Percentiles rank a stretch among this genome's conserved stretches.
Conservation (phyloP, 2,797 vertebrate species). For the Tarsius wallacei region DNA sequence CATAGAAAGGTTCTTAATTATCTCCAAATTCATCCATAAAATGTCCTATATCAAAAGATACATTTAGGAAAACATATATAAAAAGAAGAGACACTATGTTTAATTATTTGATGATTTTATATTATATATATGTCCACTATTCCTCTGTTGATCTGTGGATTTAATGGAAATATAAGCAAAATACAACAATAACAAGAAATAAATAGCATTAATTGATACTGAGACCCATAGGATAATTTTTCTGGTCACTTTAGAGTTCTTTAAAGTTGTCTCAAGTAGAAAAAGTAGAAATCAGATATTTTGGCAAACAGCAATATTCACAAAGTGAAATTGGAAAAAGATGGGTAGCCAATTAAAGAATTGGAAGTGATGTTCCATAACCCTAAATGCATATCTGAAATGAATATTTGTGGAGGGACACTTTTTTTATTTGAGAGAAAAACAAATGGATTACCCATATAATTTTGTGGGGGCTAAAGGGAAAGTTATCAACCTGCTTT, state of each 20-base stretch:
- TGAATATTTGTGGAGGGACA: neutral
- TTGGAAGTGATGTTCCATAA: neutral
- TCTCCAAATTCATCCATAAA: neutral
- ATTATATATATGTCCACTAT: too few species aligned
- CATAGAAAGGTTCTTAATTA: neutral
- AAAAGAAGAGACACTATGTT: neutral
- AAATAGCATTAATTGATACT: neutral
- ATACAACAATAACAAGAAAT: neutral
- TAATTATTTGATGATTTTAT: neutral
- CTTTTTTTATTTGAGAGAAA: neutral
- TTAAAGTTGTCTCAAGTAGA: neutral
- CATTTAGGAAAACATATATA: neutral
- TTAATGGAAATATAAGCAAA: neutral
- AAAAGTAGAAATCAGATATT: neutral
- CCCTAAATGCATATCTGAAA: too few species aligned
- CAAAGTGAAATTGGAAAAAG: neutral
- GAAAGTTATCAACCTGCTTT: neutral
- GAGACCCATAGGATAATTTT: neutral
- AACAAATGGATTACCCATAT: neutral
- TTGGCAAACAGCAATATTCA: neutral
- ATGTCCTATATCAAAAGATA: neutral
- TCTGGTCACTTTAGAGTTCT: neutral
- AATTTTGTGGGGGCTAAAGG: too few species aligned
- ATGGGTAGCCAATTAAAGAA: neutral
- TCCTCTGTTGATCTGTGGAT: neutral